These are phyloP conservation scores for Furcifer pardalis DNA, from an alignment of 2,797 vertebrate genomes.

Conservation along the genomic window DNA sequence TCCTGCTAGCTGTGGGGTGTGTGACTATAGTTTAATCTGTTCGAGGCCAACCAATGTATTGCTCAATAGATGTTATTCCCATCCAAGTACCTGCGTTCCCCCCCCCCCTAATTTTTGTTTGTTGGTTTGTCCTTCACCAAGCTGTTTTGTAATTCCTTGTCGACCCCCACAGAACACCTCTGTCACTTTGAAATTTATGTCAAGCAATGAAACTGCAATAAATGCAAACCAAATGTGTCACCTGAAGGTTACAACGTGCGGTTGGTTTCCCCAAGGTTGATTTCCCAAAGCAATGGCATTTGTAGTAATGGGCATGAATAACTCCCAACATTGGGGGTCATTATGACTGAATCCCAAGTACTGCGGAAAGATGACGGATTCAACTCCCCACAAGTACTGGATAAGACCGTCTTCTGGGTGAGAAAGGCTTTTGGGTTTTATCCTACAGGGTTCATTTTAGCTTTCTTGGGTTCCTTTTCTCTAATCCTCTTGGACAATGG, in stretches of 20 bases:
- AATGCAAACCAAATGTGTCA: not conserved
- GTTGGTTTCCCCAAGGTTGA: not conserved
- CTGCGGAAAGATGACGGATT: too few relatives aligned
- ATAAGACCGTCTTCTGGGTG: not conserved
- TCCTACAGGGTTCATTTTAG: not conserved
- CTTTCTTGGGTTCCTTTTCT: not conserved
- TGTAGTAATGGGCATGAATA: too few relatives aligned
- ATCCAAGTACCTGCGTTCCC: not conserved
- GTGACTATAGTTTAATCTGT: not conserved
- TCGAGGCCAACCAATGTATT: slow-evolving; percentile 34
- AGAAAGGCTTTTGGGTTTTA: not conserved
- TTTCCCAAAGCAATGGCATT: not conserved
- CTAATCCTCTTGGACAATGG: not conserved
- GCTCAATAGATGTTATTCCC: not conserved
- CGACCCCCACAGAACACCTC: slow-evolving; percentile 2
- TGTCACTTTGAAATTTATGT: slow-evolving; percentile 13
- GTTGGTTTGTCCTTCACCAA: not conserved
- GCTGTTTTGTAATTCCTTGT: slow-evolving; percentile 20
- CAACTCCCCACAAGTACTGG: too few relatives aligned
- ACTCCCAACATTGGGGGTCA: too few relatives aligned
- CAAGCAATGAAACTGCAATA: slow-evolving; percentile 43
- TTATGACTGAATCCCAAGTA: too few relatives aligned
- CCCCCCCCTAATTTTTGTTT: too few relatives aligned
- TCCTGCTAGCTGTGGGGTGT: not conserved
- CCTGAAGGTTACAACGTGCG: slow-evolving; percentile 11